Conservation (phyloP, 2,113 vertebrate species). For the Parus major region DNA sequence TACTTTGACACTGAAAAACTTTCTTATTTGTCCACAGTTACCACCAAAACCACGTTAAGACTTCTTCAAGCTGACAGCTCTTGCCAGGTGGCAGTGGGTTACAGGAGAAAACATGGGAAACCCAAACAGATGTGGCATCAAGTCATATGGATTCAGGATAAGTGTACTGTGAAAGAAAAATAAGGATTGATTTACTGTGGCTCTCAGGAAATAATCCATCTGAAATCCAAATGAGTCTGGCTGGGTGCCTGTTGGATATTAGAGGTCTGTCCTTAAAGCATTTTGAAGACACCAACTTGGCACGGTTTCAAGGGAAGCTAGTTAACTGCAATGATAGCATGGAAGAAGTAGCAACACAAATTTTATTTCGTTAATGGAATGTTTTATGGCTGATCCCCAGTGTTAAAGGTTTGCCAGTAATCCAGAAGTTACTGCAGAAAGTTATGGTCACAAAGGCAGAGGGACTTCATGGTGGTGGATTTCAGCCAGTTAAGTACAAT, state of each 20-base stretch:
- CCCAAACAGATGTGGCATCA: background rate
- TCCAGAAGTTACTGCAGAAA: background rate
- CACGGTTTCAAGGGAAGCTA: background rate
- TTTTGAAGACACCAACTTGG: background rate
- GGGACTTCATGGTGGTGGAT: background rate
- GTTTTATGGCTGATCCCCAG: background rate
- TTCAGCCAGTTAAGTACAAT: background rate
- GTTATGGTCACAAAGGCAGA: background rate
- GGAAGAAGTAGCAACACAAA: background rate
- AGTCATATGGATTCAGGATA: background rate
- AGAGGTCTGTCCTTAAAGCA: background rate
- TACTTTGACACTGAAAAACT: background rate
- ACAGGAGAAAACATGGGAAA: background rate
- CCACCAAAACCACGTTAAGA: background rate
- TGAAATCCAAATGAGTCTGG: background rate
- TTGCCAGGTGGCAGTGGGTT: background rate
- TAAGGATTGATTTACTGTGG: background rate
- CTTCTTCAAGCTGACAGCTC: background rate
- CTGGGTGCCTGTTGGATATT: background rate
- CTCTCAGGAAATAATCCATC: background rate
- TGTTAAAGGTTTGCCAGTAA: background rate
- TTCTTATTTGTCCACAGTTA: background rate
- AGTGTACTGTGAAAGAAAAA: background rate
- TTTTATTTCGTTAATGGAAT: background rate
- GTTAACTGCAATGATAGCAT: background rate